Evolutionary conservation across 2,113 vertebrate species (phyloP).

Genomic region (Suncus etruscus): DNA sequence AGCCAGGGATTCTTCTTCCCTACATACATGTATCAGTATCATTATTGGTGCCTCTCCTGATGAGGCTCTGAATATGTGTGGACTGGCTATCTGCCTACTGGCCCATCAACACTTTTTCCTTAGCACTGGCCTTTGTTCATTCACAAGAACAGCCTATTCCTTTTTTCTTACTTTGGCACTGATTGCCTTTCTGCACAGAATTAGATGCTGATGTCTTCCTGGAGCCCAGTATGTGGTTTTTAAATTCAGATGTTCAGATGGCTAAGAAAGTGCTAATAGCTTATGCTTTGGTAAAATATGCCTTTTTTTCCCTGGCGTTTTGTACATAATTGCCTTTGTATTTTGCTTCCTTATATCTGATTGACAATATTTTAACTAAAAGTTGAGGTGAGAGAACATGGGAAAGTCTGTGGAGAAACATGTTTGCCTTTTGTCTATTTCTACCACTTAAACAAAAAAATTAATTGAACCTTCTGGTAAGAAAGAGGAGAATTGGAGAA

Average conservation of each 20-base stretch:
- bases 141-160: neutral
- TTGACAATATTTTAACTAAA: constrained; percentile 90
- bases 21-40: rapidly evolving
- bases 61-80: neutral
- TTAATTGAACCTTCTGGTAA: constrained; percentile 37
- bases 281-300: constrained; percentile 87
- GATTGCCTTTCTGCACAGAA: constrained; percentile 71
- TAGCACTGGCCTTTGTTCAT: neutral
- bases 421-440: constrained; percentile 83
- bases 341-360: constrained; percentile 86
- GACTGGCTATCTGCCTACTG: neutral
- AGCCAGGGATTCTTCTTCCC: neutral
- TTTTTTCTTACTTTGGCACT: constrained; percentile 54
- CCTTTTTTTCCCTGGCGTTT: constrained; percentile 85
- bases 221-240: constrained; percentile 80
- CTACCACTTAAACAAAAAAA: constrained; percentile 41
- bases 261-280: constrained; percentile 86
- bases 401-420: constrained; percentile 80
- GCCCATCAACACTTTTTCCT: neutral
- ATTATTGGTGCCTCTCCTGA: neutral
- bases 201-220: constrained; percentile 75
- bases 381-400: constrained; percentile 86
- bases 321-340: constrained; percentile 87
- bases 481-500: constrained; percentile 40
- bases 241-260: constrained; percentile 88